A percentile compares a stretch with the other conserved stretches of the same genome.
Evolutionary conservation across 2,888 invertebrate genomes (phyloP).

Genomic region (Agriopis aurantiaria): DNA sequence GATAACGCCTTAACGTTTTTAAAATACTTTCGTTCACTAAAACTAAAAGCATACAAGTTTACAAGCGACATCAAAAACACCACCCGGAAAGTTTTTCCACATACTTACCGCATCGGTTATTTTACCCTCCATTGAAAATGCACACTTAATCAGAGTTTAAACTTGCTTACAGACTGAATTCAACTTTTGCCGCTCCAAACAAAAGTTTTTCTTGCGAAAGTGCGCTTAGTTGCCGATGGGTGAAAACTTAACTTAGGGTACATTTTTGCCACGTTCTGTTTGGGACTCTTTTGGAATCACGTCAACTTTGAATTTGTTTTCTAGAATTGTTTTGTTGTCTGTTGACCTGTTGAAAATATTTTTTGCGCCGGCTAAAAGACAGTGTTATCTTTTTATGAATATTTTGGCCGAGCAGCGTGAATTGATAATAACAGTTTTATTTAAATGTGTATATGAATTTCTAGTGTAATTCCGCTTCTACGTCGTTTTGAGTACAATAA

Average conservation of each 20-base stretch:
- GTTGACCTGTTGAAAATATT: not conserved
- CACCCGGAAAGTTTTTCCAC: conserved; percentile 5
- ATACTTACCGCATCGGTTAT: conserved; percentile 17
- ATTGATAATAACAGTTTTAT: too few relatives aligned
- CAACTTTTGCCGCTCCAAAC: conserved; percentile 21
- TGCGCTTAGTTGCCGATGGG: conserved; percentile 12
- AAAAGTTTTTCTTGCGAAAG: conserved; percentile 19
- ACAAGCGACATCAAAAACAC: conserved; percentile 17
- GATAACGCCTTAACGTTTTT: too few relatives aligned
- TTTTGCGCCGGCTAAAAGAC: too few relatives aligned
- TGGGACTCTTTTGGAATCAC: not conserved
- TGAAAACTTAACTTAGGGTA: conserved; percentile 3
- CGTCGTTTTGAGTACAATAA: too few relatives aligned
- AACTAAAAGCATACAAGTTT: not conserved
- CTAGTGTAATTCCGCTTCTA: too few relatives aligned
- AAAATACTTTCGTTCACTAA: not conserved
- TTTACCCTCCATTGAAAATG: conserved; percentile 24
- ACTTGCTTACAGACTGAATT: conserved; percentile 16
- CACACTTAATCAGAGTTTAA: conserved; percentile 22
- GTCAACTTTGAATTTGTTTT: not conserved
- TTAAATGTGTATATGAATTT: too few relatives aligned
- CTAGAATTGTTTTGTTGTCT: not conserved
- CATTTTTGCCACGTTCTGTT: not conserved
- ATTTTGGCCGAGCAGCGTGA: too few relatives aligned
- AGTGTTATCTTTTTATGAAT: too few relatives aligned